Conservation (phyloP, 2,797 vertebrate genomes). For the Bradypus variegatus region DNA sequence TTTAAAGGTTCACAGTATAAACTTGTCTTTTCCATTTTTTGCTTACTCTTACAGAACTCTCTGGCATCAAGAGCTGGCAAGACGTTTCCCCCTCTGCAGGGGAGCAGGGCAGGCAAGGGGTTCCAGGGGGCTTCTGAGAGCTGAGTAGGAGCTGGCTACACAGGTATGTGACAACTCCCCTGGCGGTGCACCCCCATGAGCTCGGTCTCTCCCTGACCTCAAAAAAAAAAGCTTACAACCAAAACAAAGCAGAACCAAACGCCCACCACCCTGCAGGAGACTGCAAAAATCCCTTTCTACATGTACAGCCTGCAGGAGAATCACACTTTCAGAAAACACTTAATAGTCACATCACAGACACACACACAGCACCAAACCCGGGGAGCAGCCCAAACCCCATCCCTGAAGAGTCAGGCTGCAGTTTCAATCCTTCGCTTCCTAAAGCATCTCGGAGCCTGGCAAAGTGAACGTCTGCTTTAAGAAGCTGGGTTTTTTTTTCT, state of each 20-base stretch:
- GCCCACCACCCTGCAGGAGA: neutral
- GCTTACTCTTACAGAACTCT: neutral
- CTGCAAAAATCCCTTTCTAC: neutral
- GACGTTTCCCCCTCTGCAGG: neutral
- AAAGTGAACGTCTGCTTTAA: neutral
- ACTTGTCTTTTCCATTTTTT: neutral
- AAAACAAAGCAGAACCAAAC: neutral
- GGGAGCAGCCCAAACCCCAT: neutral
- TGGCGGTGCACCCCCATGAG: neutral
- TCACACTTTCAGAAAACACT: neutral
- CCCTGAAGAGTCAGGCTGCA: neutral
- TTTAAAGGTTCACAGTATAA: conserved; percentile 34
- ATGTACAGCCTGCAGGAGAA: neutral
- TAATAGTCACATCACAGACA: neutral
- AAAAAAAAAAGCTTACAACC: neutral
- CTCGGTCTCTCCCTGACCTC: neutral
- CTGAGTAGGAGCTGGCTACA: neutral
- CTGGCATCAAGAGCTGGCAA: neutral
- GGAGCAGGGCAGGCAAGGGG: neutral
- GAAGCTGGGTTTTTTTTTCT: neutral
- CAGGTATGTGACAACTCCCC: neutral
- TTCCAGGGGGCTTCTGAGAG: no score
- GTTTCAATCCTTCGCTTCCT: neutral
- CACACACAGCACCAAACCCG: neutral
- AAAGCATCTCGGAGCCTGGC: neutral